phyloP scores from a whole-genome alignment of 2,888 invertebrate species.

The Limnephilus marmoratus region DNA sequence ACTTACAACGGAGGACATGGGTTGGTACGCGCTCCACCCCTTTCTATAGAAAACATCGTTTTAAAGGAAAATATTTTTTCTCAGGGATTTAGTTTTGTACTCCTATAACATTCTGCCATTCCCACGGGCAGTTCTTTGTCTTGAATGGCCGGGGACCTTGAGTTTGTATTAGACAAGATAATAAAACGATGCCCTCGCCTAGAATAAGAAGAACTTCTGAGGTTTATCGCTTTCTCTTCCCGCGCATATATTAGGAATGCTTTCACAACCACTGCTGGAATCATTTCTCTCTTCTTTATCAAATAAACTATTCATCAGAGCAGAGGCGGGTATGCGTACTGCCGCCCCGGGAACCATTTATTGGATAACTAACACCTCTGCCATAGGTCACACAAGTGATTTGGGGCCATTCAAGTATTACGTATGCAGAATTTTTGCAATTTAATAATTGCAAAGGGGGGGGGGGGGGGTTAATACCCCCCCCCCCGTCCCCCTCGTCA shows the following conservation, averaged over 20 bases:
- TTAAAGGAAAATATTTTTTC: not conserved
- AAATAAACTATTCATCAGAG: not conserved
- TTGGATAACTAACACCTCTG: too few species aligned
- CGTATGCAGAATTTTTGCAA: too few species aligned
- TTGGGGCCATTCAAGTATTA: too few species aligned
- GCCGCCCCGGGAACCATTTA: too few species aligned
- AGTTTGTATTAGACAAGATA: conserved; percentile 11
- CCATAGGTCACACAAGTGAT: too few species aligned
- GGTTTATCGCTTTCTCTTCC: not conserved
- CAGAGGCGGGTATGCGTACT: too few species aligned
- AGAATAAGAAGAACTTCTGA: not conserved
- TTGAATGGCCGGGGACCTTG: not conserved
- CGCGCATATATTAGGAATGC: not conserved
- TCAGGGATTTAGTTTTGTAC: not conserved
- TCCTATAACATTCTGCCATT: conserved; percentile 4
- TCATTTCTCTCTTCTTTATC: not conserved
- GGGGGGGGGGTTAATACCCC: too few species aligned
- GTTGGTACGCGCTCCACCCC: too few species aligned
- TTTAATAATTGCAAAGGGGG: too few species aligned
- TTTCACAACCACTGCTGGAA: not conserved
- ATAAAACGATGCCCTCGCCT: not conserved
- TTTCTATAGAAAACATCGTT: too few species aligned
- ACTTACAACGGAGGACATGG: too few species aligned
- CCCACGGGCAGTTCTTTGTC: conserved; percentile 12
- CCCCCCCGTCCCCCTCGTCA: too few species aligned